phyloP scores from a whole-genome alignment of 2,888 invertebrate genomes.

The Luffia ferchaultella region DNA sequence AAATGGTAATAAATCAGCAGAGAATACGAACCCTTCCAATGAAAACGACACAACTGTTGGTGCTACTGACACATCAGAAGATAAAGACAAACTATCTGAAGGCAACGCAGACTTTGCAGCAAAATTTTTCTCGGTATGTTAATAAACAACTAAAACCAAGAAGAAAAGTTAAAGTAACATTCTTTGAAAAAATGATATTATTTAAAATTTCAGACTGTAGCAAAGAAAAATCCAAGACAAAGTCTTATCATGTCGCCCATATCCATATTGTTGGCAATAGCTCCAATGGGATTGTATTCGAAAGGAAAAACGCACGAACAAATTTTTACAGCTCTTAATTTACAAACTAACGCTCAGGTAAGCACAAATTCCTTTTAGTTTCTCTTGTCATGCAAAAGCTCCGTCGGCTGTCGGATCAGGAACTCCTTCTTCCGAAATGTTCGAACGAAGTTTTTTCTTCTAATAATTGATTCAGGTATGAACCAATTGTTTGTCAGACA shows the following conservation, averaged over 20 bases:
- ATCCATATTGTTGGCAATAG: constrained; percentile 17
- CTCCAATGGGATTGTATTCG: constrained; percentile 18
- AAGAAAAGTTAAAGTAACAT: too few relatives aligned
- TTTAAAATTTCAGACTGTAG: too few relatives aligned
- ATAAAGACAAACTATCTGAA: neutral
- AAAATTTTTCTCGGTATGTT: neutral
- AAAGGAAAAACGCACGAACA: constrained; percentile 16
- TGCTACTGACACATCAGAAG: neutral
- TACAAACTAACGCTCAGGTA: constrained; percentile 24
- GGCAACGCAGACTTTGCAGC: neutral
- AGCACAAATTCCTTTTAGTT: neutral
- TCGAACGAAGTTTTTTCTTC: too few relatives aligned
- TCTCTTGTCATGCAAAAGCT: neutral
- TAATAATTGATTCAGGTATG: too few relatives aligned
- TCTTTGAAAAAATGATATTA: too few relatives aligned
- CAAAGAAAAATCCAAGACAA: constrained; percentile 9
- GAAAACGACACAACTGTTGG: neutral
- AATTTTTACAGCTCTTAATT: constrained; percentile 16
- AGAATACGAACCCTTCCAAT: too few relatives aligned
- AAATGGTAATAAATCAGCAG: too few relatives aligned
- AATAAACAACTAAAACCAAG: too few relatives aligned
- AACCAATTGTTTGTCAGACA: too few relatives aligned
- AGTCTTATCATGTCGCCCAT: constrained; percentile 19
- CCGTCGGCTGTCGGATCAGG: too few relatives aligned
- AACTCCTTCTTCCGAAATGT: too few relatives aligned